These are phyloP conservation scores for Megaceryle maxima DNA, from an alignment of 2,113 vertebrate genomes.

Conservation along the genomic window DNA sequence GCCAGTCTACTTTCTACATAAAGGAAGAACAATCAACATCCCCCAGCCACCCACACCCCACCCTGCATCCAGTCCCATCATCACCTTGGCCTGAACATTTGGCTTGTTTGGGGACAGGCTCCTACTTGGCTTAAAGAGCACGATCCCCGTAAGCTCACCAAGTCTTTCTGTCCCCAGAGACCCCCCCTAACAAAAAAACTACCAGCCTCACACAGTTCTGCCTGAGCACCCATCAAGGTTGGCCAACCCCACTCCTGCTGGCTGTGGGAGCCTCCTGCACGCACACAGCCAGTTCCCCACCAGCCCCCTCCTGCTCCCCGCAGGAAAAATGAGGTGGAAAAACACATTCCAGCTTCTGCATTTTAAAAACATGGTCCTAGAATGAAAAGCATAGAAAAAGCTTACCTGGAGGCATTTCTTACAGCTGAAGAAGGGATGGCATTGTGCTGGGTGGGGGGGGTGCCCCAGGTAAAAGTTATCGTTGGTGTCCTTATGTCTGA, in stretches of 20 bases:
- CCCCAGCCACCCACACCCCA: not conserved
- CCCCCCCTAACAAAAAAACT: not conserved
- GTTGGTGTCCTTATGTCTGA: not conserved
- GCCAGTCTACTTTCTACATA: not conserved
- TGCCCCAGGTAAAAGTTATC: not conserved
- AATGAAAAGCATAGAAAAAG: not conserved
- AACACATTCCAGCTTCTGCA: not conserved
- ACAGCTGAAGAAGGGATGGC: not conserved
- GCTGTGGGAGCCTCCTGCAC: rapidly evolving
- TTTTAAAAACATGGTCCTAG: not conserved
- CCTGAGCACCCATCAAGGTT: not conserved
- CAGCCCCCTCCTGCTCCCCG: rapidly evolving
- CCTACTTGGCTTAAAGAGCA: not conserved
- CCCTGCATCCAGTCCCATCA: not conserved
- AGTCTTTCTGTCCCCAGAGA: not conserved
- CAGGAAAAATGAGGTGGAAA: not conserved
- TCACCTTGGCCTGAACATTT: not conserved
- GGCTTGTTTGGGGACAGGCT: not conserved
- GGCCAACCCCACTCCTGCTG: rapidly evolving
- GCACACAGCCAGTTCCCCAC: rapidly evolving
- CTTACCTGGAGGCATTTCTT: not conserved
- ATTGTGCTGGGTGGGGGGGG: rapidly evolving
- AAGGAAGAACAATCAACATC: not conserved
- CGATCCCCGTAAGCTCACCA: not conserved
- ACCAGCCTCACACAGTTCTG: rapidly evolving